Percentiles rank a stretch among this genome's conserved stretches.
Evolutionary conservation across 2,797 vertebrate species (phyloP).

Genomic region (Sebastes taczanowskii): DNA sequence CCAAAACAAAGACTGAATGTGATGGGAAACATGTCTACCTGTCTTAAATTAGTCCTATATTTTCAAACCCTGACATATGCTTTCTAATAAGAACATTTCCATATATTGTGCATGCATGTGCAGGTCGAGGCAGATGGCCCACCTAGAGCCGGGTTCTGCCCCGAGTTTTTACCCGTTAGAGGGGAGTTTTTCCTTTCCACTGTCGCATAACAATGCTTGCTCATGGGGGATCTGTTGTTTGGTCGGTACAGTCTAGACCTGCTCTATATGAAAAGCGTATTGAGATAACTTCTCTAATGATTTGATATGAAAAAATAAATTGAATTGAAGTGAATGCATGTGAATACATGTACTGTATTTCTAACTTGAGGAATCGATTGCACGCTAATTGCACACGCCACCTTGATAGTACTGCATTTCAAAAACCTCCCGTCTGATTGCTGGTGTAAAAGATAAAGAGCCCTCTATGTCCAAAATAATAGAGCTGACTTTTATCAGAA

Average conservation of each 20-base stretch:
- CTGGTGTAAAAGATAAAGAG: slow-evolving; percentile 24
- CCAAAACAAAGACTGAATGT: not conserved
- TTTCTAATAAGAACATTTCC: slow-evolving; percentile 30
- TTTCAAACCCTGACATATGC: slow-evolving; percentile 8
- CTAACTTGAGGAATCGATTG: not conserved
- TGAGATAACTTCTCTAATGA: too few relatives aligned
- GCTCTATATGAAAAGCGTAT: too few relatives aligned
- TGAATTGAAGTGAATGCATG: not conserved
- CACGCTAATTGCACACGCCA: slow-evolving; percentile 5
- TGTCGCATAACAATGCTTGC: too few relatives aligned
- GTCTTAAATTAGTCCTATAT: not conserved
- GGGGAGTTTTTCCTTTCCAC: too few relatives aligned
- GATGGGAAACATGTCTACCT: not conserved
- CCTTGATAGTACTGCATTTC: not conserved
- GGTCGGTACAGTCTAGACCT: too few relatives aligned
- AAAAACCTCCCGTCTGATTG: slow-evolving; percentile 9
- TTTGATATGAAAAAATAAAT: too few relatives aligned
- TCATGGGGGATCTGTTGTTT: too few relatives aligned
- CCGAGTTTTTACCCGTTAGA: too few relatives aligned
- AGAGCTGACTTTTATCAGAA: slow-evolving; percentile 43
- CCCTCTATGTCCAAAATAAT: slow-evolving; percentile 38
- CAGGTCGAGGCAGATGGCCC: too few relatives aligned
- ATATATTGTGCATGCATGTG: not conserved
- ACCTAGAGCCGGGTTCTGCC: too few relatives aligned
- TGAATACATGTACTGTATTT: not conserved